A percentile compares a stretch with the other conserved stretches of the same genome.
Conservation (phyloP, 2,888 invertebrate genomes). For the Cordilura impudica region DNA sequence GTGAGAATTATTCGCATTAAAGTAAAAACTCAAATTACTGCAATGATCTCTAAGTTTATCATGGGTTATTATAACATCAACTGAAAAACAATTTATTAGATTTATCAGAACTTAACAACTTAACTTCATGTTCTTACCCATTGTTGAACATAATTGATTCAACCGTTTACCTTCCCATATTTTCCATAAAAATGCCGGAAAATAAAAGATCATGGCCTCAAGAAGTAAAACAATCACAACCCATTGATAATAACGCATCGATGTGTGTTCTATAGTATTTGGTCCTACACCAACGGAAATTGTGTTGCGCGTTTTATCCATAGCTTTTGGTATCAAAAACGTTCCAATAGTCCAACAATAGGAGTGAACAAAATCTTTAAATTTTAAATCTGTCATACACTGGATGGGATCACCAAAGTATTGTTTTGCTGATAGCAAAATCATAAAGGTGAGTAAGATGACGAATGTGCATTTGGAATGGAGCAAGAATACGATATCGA, state of each 20-base stretch:
- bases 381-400: conserved; percentile 81
- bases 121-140: conserved; percentile 63
- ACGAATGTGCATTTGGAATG: conserved; percentile 85
- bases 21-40: conserved; percentile 68
- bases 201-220: conserved; percentile 72
- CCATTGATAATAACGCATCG: conserved; percentile 75
- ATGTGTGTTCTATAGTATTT: conserved; percentile 66
- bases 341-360: conserved; percentile 90
- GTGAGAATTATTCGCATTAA: conserved; percentile 65
- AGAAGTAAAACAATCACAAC: conserved; percentile 73
- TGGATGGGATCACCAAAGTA: conserved; percentile 92
- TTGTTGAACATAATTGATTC: conserved; percentile 70
- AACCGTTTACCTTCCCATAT: conserved; percentile 78
- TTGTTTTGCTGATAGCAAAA: conserved; percentile 87
- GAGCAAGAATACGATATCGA: conserved; percentile 86
- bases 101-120: too few species aligned
- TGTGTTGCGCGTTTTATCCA: neutral
- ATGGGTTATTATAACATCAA: conserved; percentile 63
- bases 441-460: conserved; percentile 84
- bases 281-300: conserved; percentile 70
- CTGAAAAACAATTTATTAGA: conserved; percentile 26
- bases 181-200: conserved; percentile 74
- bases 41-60: conserved; percentile 64
- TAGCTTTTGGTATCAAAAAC: conserved; percentile 78
- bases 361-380: conserved; percentile 83